Conservation (phyloP, 2,113 vertebrate genomes). For the Casuarius casuarius region DNA sequence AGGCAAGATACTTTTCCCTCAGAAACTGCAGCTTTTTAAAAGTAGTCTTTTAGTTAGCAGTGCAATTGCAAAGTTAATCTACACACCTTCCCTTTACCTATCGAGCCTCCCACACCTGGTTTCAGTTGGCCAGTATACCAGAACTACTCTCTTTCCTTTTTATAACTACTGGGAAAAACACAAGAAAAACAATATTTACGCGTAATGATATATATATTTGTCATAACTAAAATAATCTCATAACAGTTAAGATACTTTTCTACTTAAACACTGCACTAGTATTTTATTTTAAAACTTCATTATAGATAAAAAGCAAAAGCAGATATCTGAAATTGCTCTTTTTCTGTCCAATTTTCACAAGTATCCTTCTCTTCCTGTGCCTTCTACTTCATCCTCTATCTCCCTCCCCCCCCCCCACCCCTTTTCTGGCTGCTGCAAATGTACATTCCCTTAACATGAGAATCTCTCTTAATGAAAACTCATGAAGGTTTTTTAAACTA, state of each 20-base stretch:
- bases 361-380: not conserved
- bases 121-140: not conserved
- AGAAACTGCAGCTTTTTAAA: not conserved
- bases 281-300: not conserved
- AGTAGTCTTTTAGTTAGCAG: not conserved
- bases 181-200: not conserved
- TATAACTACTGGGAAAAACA: not conserved
- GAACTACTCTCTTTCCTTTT: not conserved
- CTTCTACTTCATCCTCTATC: not conserved
- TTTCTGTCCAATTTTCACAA: not conserved
- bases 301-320: not conserved
- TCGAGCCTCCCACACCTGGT: not conserved
- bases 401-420: not conserved
- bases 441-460: not conserved
- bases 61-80: not conserved
- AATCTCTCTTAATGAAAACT: not conserved
- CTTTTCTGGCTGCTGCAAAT: not conserved
- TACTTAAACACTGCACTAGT: not conserved
- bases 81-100: not conserved
- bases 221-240: not conserved
- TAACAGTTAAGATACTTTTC: not conserved
- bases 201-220: not conserved
- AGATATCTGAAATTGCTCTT: not conserved
- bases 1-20: not conserved
- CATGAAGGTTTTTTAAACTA: not conserved